Conservation (phyloP, 1,140 invertebrate genomes). For the Sipha flava region DNA sequence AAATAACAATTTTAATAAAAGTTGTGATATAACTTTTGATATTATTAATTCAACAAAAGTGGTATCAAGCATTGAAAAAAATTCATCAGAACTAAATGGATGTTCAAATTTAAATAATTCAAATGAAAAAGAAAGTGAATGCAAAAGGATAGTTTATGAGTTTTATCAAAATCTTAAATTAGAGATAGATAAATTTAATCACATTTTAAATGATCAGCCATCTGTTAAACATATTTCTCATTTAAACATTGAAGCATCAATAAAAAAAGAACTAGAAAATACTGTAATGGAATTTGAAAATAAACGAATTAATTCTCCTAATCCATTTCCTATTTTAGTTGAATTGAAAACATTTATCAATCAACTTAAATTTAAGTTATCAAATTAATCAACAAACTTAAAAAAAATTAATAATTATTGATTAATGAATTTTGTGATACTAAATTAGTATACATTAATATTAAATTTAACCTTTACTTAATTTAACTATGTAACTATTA, state of each 20-base stretch:
- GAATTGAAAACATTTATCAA: neutral
- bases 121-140: neutral
- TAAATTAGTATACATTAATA: too few species aligned
- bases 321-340: neutral
- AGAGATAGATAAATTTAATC: neutral
- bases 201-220: neutral
- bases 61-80: neutral
- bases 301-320: constrained; percentile 3
- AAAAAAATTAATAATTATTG: neutral
- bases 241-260: constrained; percentile 22
- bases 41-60: neutral
- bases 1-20: neutral
- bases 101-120: neutral
- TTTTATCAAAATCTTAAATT: neutral
- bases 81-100: neutral
- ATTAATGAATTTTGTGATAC: neutral
- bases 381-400: neutral
- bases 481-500: too few species aligned
- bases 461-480: too few species aligned
- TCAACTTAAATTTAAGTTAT: neutral
- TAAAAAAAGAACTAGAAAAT: constrained; percentile 14
- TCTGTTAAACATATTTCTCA: neutral
- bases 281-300: neutral
- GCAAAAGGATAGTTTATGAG: neutral
- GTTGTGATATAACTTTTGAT: neutral